phyloP scores from a whole-genome alignment of 1,140 invertebrate genomes.

The Tetragnatha versicolor region DNA sequence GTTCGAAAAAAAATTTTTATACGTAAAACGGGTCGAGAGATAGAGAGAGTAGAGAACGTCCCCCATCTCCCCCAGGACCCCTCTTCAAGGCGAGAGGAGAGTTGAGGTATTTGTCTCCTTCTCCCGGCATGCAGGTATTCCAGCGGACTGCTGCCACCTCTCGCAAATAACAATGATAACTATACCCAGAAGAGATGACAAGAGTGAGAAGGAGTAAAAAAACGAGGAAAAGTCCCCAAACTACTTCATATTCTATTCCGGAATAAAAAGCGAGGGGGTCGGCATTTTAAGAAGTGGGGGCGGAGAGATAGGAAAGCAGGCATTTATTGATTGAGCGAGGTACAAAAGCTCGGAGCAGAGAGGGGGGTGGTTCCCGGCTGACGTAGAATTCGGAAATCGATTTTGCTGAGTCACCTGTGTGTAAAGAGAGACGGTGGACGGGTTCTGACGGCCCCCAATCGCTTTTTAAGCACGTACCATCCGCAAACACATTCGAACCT shows the following conservation, averaged over 20 bases:
- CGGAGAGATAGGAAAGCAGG: constrained; percentile 39
- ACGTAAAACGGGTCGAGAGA: no score
- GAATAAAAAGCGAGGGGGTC: constrained; percentile 16
- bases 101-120: no score
- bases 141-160: no score
- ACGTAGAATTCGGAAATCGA: constrained; percentile 50
- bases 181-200: constrained; percentile 5
- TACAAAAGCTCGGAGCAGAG: constrained; percentile 2
- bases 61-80: no score
- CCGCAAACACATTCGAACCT: constrained; percentile 45
- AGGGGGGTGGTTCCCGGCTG: background rate
- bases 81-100: no score
- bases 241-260: constrained; percentile 47
- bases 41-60: no score
- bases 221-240: background rate
- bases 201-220: background rate
- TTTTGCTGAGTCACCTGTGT: constrained; percentile 49
- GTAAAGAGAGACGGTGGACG: constrained; percentile 43
- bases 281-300: constrained; percentile 3
- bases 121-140: no score
- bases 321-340: constrained; percentile 45
- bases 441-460: constrained; percentile 45
- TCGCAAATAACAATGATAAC: no score
- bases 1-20: no score
- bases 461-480: constrained; percentile 52